Conservation (phyloP, 2,113 vertebrate species). For the Gallinago undulata region DNA sequence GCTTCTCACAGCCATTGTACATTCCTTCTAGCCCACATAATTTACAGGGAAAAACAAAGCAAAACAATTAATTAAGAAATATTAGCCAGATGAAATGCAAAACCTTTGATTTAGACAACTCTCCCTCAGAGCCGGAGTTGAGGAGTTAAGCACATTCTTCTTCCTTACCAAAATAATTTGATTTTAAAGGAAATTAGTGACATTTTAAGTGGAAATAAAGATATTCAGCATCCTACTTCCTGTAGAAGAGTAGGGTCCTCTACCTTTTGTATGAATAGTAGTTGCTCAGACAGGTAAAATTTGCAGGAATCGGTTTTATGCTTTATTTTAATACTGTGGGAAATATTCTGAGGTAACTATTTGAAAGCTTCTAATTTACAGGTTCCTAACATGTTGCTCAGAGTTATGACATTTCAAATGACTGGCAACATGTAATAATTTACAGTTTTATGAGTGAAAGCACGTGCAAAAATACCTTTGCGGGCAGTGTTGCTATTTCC, state of each 20-base stretch:
- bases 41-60: neutral
- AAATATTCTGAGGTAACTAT: constrained; percentile 4
- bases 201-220: neutral
- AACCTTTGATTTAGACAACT: neutral
- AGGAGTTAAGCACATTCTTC: neutral
- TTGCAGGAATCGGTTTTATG: neutral
- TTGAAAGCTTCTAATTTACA: neutral
- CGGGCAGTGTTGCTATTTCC: neutral
- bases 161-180: neutral
- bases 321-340: neutral
- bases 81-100: neutral
- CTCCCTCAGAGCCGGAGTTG: neutral
- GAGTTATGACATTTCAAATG: neutral
- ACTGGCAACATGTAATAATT: neutral
- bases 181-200: neutral
- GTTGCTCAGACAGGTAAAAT: neutral
- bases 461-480: neutral
- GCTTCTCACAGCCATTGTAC: neutral
- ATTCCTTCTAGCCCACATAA: neutral
- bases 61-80: neutral
- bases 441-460: neutral
- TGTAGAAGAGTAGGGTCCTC: neutral
- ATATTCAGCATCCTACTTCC: neutral
- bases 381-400: neutral
- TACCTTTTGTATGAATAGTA: neutral